Base-by-base conservation (phyloP, 2,113 vertebrate species). In the Microcebus murinus region DNA sequence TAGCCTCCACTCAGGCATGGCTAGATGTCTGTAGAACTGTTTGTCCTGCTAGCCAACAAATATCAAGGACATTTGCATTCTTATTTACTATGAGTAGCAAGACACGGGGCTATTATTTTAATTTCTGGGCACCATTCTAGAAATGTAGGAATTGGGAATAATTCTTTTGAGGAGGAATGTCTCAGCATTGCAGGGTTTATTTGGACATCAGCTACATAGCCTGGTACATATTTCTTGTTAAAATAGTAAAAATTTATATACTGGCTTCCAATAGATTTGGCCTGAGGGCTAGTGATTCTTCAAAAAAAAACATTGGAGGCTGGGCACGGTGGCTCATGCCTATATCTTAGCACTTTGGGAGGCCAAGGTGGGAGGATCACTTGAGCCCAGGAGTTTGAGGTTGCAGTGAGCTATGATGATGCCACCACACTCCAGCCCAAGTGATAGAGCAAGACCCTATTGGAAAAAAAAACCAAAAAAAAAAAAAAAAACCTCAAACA, bases 41-140 rank as follows among this genome's bases (percentile, higher is more conserved):
- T 59, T 63, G 6, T 73, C 34, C 42, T 68, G 36, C 17, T 39
- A 85, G 50, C 67, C 42, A n/a, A n/a, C 50, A 83, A n/a, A n/a
- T 57, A 83, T 29, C 27, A 85, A 93, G 29, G 36, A 48, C 42
- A 65, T 96, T 82, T 91, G 18, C 23, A 48, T 96, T 94, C 59
- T 93, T 17, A 39, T 39, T 90, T 87, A 82, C 48, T 70, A 83
- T 63, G 27, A 73, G 10, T 36, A 82, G 55, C 23, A 93, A 95
- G 68, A 73, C 18, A 34, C 7, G 4, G 12, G 29, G 29, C 4
- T 55, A 70, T 90, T 90, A 70, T 91, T 95, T 93, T 71, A 91
- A 73, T 89, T 93, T 81, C 82, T 91, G 55, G 90, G 36, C 31
- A 93, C 34, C 4, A 27, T 70, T 79, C 59, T 57, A 90, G 34